Evolutionary conservation across 1,140 invertebrate genomes (phyloP).

Genomic region (Onthophagus taurus): DNA sequence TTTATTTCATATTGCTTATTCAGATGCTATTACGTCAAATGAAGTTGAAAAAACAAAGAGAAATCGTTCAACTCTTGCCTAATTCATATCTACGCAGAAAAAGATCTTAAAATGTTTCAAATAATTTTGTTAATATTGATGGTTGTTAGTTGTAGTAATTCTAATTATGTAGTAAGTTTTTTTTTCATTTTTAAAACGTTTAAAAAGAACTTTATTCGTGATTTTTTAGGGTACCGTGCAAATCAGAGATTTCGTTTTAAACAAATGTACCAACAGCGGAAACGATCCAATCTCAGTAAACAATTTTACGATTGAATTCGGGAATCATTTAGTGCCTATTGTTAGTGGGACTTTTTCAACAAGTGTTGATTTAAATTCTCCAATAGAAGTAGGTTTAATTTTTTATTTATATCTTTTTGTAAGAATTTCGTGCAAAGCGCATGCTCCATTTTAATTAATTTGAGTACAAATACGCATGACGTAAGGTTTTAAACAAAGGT

Average conservation of each 20-base stretch:
- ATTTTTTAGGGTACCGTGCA: constrained; percentile 4
- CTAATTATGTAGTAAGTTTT: no score
- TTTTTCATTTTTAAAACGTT: no score
- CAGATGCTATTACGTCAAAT: no score
- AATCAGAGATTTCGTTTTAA: constrained; percentile 10
- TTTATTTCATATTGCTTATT: no score
- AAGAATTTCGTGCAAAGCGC: not conserved
- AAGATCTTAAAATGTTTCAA: no score
- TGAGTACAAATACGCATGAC: not conserved
- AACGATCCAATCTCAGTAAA: constrained; percentile 9
- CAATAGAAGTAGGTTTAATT: constrained; percentile 8
- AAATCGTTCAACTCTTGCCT: no score
- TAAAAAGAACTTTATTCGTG: not conserved
- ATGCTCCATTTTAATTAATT: not conserved
- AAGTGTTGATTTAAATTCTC: constrained; percentile 3
- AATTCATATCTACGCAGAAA: no score
- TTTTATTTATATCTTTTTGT: not conserved
- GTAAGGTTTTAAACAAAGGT: not conserved
- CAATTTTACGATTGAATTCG: constrained; percentile 8
- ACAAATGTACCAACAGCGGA: constrained; percentile 3
- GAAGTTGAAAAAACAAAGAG: no score
- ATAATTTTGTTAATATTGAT: no score
- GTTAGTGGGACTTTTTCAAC: constrained; percentile 7
- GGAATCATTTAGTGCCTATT: not conserved
- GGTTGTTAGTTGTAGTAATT: no score